Conservation (phyloP, 64 coral and sea anemone species). For the Stylophora pistillata region DNA sequence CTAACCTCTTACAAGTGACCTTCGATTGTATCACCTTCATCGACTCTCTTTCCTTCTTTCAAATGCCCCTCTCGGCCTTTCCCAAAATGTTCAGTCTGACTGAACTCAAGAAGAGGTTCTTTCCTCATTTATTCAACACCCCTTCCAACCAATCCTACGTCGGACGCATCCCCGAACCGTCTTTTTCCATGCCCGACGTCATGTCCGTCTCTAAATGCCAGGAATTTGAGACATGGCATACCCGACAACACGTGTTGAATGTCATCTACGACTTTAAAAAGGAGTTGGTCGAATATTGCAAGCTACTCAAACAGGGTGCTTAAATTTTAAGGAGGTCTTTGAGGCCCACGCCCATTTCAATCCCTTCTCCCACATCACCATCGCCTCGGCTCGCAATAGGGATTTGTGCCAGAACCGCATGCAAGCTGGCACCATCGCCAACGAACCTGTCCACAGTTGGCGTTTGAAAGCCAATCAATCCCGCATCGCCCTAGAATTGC, state of each 20-base stretch:
- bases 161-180: not conserved
- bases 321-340: not conserved
- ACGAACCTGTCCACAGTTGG: not conserved
- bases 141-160: not conserved
- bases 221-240: constrained; percentile 3
- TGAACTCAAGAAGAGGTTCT: constrained; percentile 12
- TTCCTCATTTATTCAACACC: constrained; percentile 37
- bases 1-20: constrained; percentile 25
- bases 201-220: constrained; percentile 21
- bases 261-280: constrained; percentile 1
- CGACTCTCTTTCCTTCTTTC: constrained; percentile 49
- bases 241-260: not conserved
- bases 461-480: not conserved
- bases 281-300: not conserved
- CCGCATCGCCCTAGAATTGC: not conserved
- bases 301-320: not conserved
- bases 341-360: not conserved
- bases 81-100: constrained; percentile 34
- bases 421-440: not conserved
- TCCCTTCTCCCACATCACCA: not conserved
- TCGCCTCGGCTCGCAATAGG: constrained; percentile 17
- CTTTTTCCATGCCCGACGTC: not conserved
- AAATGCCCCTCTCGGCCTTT: constrained; percentile 11
- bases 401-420: not conserved
- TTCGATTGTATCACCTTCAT: not conserved